These are phyloP conservation scores for Leptinotarsa tumamoca DNA, from an alignment of 2,888 invertebrate species.

Conservation along the genomic window DNA sequence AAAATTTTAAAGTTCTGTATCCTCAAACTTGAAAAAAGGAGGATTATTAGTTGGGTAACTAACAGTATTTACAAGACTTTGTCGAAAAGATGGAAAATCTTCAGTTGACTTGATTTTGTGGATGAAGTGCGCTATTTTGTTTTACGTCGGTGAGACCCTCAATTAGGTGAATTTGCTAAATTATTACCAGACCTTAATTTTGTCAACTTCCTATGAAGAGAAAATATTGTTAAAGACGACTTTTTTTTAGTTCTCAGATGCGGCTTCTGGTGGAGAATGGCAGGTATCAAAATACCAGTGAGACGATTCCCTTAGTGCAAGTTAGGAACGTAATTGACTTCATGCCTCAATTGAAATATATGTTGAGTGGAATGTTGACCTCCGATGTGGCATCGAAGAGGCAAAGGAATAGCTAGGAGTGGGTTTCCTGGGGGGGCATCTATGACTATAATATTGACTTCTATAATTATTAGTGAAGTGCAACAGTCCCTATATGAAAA, in stretches of 20 bases:
- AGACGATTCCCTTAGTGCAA: constrained; percentile 83
- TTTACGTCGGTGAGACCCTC: too few species aligned
- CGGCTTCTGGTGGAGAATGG: constrained; percentile 82
- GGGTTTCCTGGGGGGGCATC: constrained; percentile 64
- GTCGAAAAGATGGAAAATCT: too few species aligned
- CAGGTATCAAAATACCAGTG: constrained; percentile 78
- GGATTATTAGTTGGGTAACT: too few species aligned
- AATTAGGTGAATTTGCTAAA: too few species aligned
- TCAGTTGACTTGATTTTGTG: too few species aligned
- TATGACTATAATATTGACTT: constrained; percentile 47
- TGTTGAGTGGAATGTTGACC: constrained; percentile 72
- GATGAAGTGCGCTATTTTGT: too few species aligned
- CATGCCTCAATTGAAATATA: constrained; percentile 90
- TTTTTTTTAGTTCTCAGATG: constrained; percentile 71
- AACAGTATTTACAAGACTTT: too few species aligned
- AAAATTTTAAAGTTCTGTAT: too few species aligned
- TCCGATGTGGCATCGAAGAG: constrained; percentile 67
- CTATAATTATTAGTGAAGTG: constrained; percentile 49
- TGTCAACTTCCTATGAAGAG: background rate
- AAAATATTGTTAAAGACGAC: background rate
- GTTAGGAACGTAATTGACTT: constrained; percentile 86
- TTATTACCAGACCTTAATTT: too few species aligned
- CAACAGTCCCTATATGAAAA: constrained; percentile 40
- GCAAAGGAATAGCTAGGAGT: constrained; percentile 74
- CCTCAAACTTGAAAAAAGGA: too few species aligned